Base-by-base conservation (phyloP, 2,797 vertebrate genomes). In the Urocyon cinereoargenteus region DNA sequence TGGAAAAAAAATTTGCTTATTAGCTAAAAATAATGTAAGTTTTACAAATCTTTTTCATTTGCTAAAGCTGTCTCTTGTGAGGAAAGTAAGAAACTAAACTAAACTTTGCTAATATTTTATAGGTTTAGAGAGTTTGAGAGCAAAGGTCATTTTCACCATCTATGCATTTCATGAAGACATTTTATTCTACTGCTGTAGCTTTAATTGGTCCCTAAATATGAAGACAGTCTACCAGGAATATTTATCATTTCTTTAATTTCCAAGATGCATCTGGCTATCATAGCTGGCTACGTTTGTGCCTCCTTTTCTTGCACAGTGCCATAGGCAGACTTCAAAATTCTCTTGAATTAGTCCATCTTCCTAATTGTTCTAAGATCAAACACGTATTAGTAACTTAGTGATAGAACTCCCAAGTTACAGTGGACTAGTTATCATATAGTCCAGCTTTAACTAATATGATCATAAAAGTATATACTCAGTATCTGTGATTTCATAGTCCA, bases 91-190 rank as follows among this genome's bases (percentile, higher is more conserved):
- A n/a, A 83, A 83, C 82, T 61, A 75, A 94, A 72, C 31, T 85
- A 77, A 66, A 89, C n/a, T 91, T 36, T 28, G 68, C 49, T 91
- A 88, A 22, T 96, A 72, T 89, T 95, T 92, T 91, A 53, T 28
- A 95, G 8, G 12, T 72, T 75, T 57, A 66, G n/a, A 26, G 28
- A 70, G 21, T 96, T 91, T 90, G 70, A 86, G 36, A 84, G 2
- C n/a, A 55, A 77, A 93, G 75, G 45, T 96, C 70, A 22, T 95
- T 82, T 89, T 84, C 40, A 45, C 40, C 40, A 45, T 88, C 34
- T 77, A 1, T 84, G 57, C 5, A 57, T 84, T 72, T 87, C 51
- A 55, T 40, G 19, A 89, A 92, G 94, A 57, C 34, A 77, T 81
- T 81, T 90, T 68, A 28, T 57, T 40, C 24, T 36, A 34, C 8